These are phyloP conservation scores for Mus spretus DNA, from an alignment of 2,797 vertebrate genomes.

Conservation along the genomic window DNA sequence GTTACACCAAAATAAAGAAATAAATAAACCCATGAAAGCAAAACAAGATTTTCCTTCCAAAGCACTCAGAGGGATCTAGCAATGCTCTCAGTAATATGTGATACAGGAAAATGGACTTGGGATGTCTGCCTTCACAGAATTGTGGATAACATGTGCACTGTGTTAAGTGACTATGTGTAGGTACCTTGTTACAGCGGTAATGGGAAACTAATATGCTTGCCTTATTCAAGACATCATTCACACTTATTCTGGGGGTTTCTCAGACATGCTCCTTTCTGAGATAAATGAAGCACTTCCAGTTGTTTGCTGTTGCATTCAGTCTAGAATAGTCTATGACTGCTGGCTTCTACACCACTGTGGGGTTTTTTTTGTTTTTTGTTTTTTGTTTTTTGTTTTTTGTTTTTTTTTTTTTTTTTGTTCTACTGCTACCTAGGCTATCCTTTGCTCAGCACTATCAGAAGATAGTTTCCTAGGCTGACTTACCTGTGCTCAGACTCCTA, in stretches of 20 bases:
- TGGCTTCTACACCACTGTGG: accelerated
- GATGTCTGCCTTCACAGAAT: background rate
- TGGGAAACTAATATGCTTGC: background rate
- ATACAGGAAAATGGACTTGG: background rate
- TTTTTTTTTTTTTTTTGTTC: background rate
- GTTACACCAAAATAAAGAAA: background rate
- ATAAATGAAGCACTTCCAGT: background rate
- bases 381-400: too few relatives aligned
- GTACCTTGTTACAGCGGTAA: background rate
- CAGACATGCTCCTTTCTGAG: background rate
- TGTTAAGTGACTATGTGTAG: background rate
- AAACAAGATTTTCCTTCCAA: background rate
- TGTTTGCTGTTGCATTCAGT: background rate
- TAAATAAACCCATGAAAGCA: background rate
- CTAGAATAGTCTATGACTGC: background rate
- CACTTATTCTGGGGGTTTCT: background rate
- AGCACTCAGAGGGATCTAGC: background rate
- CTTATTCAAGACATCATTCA: background rate
- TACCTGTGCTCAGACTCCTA: background rate
- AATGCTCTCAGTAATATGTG: background rate
- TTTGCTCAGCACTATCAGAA: background rate
- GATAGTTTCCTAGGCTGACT: accelerated
- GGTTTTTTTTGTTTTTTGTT: too few relatives aligned
- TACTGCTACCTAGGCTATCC: accelerated
- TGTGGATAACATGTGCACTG: background rate